Evolutionary conservation across 2,888 invertebrate species (phyloP), one percentile per base, ranked within the genome.

Genomic region (Saturnia japonica): DNA sequence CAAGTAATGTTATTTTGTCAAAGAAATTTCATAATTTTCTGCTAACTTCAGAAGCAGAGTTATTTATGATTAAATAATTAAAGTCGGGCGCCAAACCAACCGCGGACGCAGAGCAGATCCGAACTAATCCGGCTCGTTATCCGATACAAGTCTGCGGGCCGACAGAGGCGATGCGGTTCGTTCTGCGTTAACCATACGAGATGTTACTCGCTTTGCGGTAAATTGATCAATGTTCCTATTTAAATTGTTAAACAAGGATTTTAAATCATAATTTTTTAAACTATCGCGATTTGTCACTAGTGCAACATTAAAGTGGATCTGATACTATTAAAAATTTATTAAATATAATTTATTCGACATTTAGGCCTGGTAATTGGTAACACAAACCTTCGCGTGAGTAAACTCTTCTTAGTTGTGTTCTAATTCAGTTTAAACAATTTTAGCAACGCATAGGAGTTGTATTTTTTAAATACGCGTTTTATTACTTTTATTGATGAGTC

Each of bases 51-150:
- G 1, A 9, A 54, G n/a, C 11, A n/a, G 22, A 54, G 54, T 57
- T 57, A 71, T 72, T 70, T 68, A 67, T 51, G 51, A 71, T 60
- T 71, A 47, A 72, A 72, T 72, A 62, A 64, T 60, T 60, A 14
- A 72, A 68, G 40, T 67, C 69, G 69, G 72, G 72, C 68, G 42
- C 34, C 19, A 22, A 54, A 71, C 70, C 74, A 69, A n/a, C 69
- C 28, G 19, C 51, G 60, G 43, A 64, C 43, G 69, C 68, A 64
- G 43, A 45, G 54, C 42, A 42, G 68, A 68, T 22, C 45, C 68
- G 34, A 66, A 64, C 57, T 70, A 73, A 69, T 73, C 71, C 66
- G 28, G 62, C 62, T 70, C 72, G 68, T 68, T 70, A 68, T 34
- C 62, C 67, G 19, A 54, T 60, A 69, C 69, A 70, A 72, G 68